Conservation (phyloP, 2,888 invertebrate species). For the Campaea margaritaria region DNA sequence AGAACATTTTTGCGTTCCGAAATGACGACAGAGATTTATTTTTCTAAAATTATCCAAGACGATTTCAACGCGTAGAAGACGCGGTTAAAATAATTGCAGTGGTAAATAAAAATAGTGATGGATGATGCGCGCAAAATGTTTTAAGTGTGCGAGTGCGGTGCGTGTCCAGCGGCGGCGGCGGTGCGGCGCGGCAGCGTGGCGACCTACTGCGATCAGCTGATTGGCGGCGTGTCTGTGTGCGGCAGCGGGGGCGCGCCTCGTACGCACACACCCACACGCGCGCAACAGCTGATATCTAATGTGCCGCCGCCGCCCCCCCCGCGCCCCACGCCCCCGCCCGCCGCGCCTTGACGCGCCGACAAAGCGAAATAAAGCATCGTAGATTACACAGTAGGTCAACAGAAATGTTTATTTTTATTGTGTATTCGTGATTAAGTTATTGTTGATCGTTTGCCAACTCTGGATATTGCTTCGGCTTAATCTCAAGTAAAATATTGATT, state of each 20-base stretch:
- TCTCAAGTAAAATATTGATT: not conserved
- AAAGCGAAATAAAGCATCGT: slow-evolving; percentile 23
- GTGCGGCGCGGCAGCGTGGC: slow-evolving; percentile 39
- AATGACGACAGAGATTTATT: slow-evolving; percentile 17
- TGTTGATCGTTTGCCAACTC: not conserved
- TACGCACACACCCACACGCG: slow-evolving; percentile 45
- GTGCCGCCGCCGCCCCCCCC: slow-evolving; percentile 10
- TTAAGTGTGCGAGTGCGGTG: slow-evolving; percentile 38
- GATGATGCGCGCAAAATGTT: slow-evolving; percentile 25
- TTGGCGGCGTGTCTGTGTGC: slow-evolving; percentile 55
- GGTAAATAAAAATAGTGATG: slow-evolving; percentile 19
- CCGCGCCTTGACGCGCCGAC: slow-evolving; percentile 15
- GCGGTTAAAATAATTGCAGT: slow-evolving; percentile 3
- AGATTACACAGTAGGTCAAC: slow-evolving; percentile 32
- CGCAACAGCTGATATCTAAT: slow-evolving; percentile 57
- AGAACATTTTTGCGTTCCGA: slow-evolving; percentile 31
- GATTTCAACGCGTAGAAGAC: slow-evolving; percentile 18
- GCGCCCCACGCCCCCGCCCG: not conserved
- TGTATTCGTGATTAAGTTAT: slow-evolving; percentile 29
- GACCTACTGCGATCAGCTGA: slow-evolving; percentile 80
- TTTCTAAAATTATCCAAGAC: slow-evolving; percentile 12
- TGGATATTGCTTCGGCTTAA: not conserved
- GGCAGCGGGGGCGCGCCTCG: slow-evolving; percentile 52
- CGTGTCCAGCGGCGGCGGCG: slow-evolving; percentile 24
- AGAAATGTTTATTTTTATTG: slow-evolving; percentile 25